Evolutionary conservation across 2,888 invertebrate genomes (phyloP), one percentile per base, ranked within the genome.

Genomic region (Cecidostiba fungosa): DNA sequence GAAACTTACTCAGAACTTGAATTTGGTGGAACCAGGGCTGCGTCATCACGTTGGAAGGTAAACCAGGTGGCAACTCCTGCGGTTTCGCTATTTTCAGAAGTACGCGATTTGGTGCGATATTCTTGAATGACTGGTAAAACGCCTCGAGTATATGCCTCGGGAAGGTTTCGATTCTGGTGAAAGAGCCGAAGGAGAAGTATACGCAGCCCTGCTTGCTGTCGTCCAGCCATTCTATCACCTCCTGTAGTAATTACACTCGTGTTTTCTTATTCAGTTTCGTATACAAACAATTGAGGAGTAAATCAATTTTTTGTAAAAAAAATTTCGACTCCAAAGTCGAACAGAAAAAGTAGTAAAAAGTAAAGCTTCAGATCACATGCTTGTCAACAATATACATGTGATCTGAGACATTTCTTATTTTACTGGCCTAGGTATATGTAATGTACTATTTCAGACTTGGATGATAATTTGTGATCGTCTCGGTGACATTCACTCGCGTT

Each of bases 101-200:
- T 14, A 92, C 89, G 1, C 91, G 90, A 36, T 91, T 86, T 0
- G 92, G 92, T 3, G 91, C 90, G 32, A 93, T 90, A n/a, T 89
- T 90, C 19, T 90, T 87, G 43, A 93, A 91, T 0, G 90, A 87
- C 26, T 85, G 80, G 83, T 92, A 92, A 43, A 92, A 89, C 0
- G 84, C 87, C 14, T 88, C 73, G 0, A 92, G 3, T 0, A 86
- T 50, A 59, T 89, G 76, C n/a, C 88, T 85, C 0, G 92, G 89
- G 39, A 92, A 92, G 0, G 91, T 89, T 83, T 93, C 93, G 77
- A 92, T 89, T 74, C 90, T 91, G 2, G 92, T 84, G 90, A 93
- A 91, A 0, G 93, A 92, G 0, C 93, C 93, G 50, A 93, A 92
- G 0, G 91, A 90, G 73, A 93, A 88, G 43, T 91, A 92, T 12